These are phyloP conservation scores for Anolis sagrei DNA, from an alignment of 2,113 vertebrate species.

Conservation along the genomic window DNA sequence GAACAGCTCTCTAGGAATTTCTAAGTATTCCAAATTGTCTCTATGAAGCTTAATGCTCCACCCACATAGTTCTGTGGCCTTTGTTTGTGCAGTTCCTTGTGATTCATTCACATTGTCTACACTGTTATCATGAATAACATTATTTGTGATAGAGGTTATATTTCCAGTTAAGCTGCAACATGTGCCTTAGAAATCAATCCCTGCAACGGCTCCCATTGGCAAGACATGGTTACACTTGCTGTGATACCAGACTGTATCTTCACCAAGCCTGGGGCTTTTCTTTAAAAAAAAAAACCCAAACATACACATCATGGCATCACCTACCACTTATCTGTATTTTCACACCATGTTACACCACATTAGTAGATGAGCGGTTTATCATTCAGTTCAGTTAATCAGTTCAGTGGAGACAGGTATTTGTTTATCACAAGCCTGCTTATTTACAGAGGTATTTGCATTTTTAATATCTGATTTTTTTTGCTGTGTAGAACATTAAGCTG, in stretches of 20 bases:
- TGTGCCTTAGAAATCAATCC: neutral
- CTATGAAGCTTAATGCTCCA: no score
- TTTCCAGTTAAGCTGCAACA: constrained; percentile 1
- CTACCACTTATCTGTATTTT: constrained; percentile 20
- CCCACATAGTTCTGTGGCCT: no score
- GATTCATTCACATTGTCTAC: neutral
- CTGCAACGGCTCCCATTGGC: neutral
- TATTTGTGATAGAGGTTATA: neutral
- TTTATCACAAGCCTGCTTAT: constrained; percentile 39
- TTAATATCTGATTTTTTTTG: constrained; percentile 51
- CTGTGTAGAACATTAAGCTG: constrained; percentile 34
- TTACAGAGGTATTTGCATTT: constrained; percentile 38
- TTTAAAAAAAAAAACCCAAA: neutral
- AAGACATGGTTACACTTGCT: neutral
- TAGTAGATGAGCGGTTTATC: constrained; percentile 36
- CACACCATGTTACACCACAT: constrained; percentile 24
- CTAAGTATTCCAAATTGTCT: no score
- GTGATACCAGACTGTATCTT: neutral
- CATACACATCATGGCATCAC: neutral
- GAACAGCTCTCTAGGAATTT: no score
- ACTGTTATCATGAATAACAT: neutral
- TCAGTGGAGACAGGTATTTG: constrained; percentile 35
- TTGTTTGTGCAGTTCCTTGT: no score
- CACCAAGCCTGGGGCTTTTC: neutral
- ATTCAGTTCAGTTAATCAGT: constrained; percentile 41